Evolutionary conservation across 2,797 vertebrate species (phyloP).

Genomic region (Leptodactylus fallax): DNA sequence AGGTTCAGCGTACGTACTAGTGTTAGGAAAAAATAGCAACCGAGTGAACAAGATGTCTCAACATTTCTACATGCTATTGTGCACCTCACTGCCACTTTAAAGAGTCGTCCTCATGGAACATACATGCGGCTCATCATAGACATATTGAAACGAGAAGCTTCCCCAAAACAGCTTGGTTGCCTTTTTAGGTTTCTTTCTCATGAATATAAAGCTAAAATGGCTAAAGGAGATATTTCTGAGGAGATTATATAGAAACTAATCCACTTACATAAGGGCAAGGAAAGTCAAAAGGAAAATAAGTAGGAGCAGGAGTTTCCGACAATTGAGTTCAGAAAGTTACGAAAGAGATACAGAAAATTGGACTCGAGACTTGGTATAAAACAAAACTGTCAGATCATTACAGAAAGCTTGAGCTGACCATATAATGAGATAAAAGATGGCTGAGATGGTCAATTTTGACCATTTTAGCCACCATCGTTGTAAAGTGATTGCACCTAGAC

Average conservation of each 20-base stretch:
- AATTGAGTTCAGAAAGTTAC: background rate
- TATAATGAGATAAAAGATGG: background rate
- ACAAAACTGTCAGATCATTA: background rate
- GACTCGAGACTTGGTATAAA: background rate
- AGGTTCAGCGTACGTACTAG: too few relatives aligned
- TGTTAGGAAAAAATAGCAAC: too few relatives aligned
- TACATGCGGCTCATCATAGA: too few relatives aligned
- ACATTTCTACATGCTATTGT: too few relatives aligned
- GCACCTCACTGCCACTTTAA: too few relatives aligned
- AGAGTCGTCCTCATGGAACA: too few relatives aligned
- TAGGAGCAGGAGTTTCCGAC: background rate
- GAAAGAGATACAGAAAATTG: background rate
- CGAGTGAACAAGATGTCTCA: too few relatives aligned
- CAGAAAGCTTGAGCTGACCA: background rate
- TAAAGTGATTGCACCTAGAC: too few relatives aligned
- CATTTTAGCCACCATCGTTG: background rate
- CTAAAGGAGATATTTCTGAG: background rate
- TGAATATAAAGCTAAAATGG: background rate
- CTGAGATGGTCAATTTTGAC: background rate
- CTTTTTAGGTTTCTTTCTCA: background rate
- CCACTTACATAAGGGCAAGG: background rate
- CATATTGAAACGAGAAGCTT: too few relatives aligned
- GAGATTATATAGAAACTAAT: background rate
- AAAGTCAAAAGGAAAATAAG: background rate
- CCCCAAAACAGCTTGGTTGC: background rate